Conservation (phyloP, 2,888 invertebrate species). For the Gari tellinella region DNA sequence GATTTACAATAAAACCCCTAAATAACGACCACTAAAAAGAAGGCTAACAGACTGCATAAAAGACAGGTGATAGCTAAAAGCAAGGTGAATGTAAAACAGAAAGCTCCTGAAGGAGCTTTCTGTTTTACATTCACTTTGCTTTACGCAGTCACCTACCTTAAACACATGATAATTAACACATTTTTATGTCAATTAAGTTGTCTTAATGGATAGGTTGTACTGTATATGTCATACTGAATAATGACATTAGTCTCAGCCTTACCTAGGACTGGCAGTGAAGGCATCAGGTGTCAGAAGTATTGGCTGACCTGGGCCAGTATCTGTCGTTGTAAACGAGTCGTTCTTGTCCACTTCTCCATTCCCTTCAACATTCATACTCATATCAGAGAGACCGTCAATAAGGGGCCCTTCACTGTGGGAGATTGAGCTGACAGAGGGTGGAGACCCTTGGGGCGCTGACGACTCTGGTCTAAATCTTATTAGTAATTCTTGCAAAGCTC, state of each 20-base stretch:
- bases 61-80: too few relatives aligned
- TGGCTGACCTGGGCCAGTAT: conserved; percentile 80
- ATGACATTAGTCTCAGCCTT: conserved; percentile 2
- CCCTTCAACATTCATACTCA: conserved; percentile 77
- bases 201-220: too few relatives aligned
- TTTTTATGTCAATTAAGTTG: too few relatives aligned
- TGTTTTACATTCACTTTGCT: too few relatives aligned
- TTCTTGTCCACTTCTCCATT: conserved; percentile 80
- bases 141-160: too few relatives aligned
- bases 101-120: too few relatives aligned
- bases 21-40: too few relatives aligned
- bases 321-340: conserved; percentile 42
- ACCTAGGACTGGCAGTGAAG: conserved; percentile 86
- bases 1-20: too few relatives aligned
- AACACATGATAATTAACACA: too few relatives aligned
- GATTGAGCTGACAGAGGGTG: conserved; percentile 78
- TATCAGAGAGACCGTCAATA: conserved; percentile 81
- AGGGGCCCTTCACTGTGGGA: conserved; percentile 79
- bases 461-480: conserved; percentile 86
- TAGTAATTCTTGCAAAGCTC: conserved; percentile 93
- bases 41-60: too few relatives aligned
- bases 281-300: conserved; percentile 92
- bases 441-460: conserved; percentile 69
- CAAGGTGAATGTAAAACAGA: too few relatives aligned
- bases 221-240: too few relatives aligned